phyloP scores from a whole-genome alignment of 1,140 invertebrate genomes.

The Drosophila pallidifrons region DNA sequence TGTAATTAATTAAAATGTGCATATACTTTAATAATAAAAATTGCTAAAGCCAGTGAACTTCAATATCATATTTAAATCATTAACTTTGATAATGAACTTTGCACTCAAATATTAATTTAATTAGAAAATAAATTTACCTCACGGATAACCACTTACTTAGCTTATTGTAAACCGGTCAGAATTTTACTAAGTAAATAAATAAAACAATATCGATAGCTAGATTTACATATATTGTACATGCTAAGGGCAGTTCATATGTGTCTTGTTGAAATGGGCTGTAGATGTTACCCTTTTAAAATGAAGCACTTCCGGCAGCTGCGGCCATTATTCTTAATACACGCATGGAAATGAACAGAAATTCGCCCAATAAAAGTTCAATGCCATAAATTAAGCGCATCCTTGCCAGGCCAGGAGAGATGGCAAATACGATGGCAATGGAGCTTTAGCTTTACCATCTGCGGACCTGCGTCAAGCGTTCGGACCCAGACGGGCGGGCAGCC shows the following conservation, averaged over 20 bases:
- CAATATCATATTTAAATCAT: neutral
- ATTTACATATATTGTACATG: conserved; percentile 6
- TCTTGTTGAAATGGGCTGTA: conserved; percentile 21
- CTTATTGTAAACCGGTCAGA: too few species aligned
- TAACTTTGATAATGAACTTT: too few species aligned
- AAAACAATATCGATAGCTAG: neutral
- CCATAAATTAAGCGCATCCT: conserved; percentile 79
- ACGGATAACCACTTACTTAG: too few species aligned
- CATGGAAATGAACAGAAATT: conserved; percentile 83
- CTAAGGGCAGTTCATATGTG: neutral
- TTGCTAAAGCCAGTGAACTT: neutral
- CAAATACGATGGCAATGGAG: neutral
- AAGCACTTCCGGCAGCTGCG: conserved; percentile 69
- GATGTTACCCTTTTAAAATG: conserved; percentile 62
- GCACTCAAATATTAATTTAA: too few species aligned
- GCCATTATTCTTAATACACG: conserved; percentile 83
- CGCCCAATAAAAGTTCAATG: conserved; percentile 84
- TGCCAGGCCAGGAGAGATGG: conserved; percentile 16
- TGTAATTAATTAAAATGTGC: conserved; percentile 38
- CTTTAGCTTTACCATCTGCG: conserved; percentile 26
- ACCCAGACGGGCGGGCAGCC: conserved; percentile 55
- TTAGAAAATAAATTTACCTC: too few species aligned
- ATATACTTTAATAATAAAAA: neutral
- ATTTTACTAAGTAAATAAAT: conserved; percentile 1
- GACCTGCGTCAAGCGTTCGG: conserved; percentile 34